Conservation (phyloP, 2,888 invertebrate species). For the Heliconius hortense region DNA sequence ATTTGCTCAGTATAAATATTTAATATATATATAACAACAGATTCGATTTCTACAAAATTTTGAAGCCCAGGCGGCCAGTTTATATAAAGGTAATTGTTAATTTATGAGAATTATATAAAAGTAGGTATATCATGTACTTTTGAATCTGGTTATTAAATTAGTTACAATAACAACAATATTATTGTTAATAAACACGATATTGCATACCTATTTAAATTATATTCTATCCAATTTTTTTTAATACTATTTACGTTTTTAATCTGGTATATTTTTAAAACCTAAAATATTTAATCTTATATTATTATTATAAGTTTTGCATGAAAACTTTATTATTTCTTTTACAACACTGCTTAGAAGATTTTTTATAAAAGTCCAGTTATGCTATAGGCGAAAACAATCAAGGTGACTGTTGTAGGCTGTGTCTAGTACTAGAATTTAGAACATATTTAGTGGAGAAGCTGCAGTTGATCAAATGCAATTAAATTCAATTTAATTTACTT, state of each 20-base stretch:
- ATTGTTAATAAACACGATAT: no score
- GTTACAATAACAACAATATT: no score
- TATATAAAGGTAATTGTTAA: no score
- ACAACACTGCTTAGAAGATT: not conserved
- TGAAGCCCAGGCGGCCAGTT: no score
- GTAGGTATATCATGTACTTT: not conserved
- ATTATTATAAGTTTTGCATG: not conserved
- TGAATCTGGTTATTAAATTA: not conserved
- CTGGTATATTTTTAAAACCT: not conserved
- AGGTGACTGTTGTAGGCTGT: slow-evolving; percentile 16
- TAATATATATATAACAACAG: no score
- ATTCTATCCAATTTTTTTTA: not conserved
- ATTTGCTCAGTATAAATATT: not conserved
- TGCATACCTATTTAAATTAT: not conserved
- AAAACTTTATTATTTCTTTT: not conserved
- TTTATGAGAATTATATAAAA: not conserved
- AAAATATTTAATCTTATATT: not conserved
- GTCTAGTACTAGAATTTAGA: not conserved
- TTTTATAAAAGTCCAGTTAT: not conserved
- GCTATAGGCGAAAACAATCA: not conserved
- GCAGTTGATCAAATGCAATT: not conserved
- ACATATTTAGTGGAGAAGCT: not conserved
- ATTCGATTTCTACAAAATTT: no score
- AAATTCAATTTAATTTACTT: not conserved
- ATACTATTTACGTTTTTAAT: not conserved